Evolutionary conservation across 2,888 invertebrate species (phyloP), one percentile per base, ranked within the genome.

Genomic region (Lithosia quadra): DNA sequence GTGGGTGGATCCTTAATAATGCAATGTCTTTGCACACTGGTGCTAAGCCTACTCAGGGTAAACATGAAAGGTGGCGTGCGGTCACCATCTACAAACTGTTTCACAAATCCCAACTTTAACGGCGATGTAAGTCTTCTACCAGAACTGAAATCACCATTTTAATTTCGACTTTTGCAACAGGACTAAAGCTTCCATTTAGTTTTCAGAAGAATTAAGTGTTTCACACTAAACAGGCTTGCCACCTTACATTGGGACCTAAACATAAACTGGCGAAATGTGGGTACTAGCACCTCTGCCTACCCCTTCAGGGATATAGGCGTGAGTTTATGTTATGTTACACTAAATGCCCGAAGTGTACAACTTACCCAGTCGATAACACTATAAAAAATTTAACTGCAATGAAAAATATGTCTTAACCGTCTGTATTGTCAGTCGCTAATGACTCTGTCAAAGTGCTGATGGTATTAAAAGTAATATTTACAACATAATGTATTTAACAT

Each of bases 391-490:
- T 1, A n/a, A n/a, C n/a, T 49, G 49, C 9, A 49, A 49, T 49
- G 49, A 49, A 49, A n/a, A 49, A 9, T 1, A 39, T 39, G 39
- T 39, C 43, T 43, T 49, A 43, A 7, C 18, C 7, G 18, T 43
- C 43, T 11, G 15, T 49, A 49, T 49, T 49, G 49, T n/a, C 49
- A 18, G n/a, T 49, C n/a, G 49, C 1, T 49, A 49, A n/a, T 49
- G n/a, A 49, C n/a, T 49, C 49, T 49, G 49, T 9, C 49, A 49
- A 8, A 49, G n/a, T 9, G 49, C 9, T 49, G n/a, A 9, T n/a
- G 49, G 49, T 49, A 43, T n/a, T 49, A 49, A 49, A 49, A 49
- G 49, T 49, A n/a, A 49, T 18, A 49, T 49, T 49, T 49, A 49
- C 49, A 49, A n/a, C n/a, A 49, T 49, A 49, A 49, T 49, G 49